Evolutionary conservation across 2,888 invertebrate species (phyloP), one percentile per base, ranked within the genome.

Genomic region (Polia nebulosa): DNA sequence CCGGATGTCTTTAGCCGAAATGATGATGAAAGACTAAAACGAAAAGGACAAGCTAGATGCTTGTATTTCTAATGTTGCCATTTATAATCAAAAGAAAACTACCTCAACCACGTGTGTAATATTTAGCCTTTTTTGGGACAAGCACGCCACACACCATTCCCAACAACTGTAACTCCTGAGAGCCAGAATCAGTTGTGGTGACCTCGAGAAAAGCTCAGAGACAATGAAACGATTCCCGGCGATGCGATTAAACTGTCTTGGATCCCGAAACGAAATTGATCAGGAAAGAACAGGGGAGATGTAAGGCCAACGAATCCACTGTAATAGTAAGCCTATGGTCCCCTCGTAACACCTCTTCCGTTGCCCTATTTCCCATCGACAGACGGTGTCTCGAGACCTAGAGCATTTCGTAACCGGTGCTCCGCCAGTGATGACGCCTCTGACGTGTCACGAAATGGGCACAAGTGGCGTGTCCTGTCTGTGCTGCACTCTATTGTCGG

Each of bases 401-500:
- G 51, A 9, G 53, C 52, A 29, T 72, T 72, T 76, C 72, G 66
- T 77, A 74, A 82, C 65, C 34, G 62, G 56, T 63, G 76, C 60
- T 41, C 29, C 49, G 60, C 34, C n/a, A 22, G 20, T 36, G n/a
- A 20, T 39, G 44, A 9, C 44, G 45, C 52, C 47, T 17, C 68
- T 80, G 78, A 78, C 80, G 82, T 72, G 79, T 71, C 60, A 32
- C 53, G 57, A 78, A 89, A 88, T 88, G 86, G 81, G 90, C 85
- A 79, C 92, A 93, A 93, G 89, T 92, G 91, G 90, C 85, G 66
- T 90, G 91, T 93, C 93, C 93, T 93, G 93, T 88, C 81, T 84
- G 77, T 49, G 55, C 39, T 83, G 82, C 80, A 78, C 75, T 61
- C 60, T 71, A 77, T 76, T 83, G 82, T 84, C 73, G 70, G 52